A percentile compares a stretch with the other conserved stretches of the same genome.
phyloP scores from a whole-genome alignment of 2,113 vertebrate species.

The Sitta europaea region DNA sequence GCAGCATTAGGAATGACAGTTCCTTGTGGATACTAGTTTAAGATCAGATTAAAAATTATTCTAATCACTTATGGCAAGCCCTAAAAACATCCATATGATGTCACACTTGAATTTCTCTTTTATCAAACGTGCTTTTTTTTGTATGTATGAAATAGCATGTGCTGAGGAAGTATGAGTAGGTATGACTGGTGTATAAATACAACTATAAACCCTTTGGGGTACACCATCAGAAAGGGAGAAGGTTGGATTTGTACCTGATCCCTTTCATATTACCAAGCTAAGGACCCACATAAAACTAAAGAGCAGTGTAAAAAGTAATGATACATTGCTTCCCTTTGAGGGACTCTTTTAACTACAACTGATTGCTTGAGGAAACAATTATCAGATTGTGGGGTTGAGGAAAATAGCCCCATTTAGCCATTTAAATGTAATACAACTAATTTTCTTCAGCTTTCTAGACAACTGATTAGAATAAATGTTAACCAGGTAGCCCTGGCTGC shows the following conservation, averaged over 20 bases:
- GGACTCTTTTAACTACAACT: neutral
- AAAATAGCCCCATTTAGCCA: neutral
- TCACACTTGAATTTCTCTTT: neutral
- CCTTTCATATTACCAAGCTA: neutral
- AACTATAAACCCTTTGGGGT: neutral
- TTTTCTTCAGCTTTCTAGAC: neutral
- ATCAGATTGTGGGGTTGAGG: neutral
- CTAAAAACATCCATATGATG: neutral
- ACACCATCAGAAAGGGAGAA: neutral
- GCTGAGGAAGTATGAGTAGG: neutral
- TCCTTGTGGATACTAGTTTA: neutral
- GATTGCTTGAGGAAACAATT: neutral
- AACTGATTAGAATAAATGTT: neutral
- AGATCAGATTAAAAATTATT: neutral
- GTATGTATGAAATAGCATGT: neutral
- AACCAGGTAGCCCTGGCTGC: neutral
- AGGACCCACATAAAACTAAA: neutral
- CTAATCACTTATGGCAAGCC: neutral
- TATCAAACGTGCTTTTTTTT: neutral
- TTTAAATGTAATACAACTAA: neutral
- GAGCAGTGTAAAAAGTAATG: neutral
- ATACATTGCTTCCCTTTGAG: neutral
- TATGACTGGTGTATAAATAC: neutral
- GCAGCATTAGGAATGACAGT: neutral
- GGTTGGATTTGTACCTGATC: neutral